Base-by-base conservation (phyloP, 2,797 vertebrate species). In the Sebastolobus altivelis region DNA sequence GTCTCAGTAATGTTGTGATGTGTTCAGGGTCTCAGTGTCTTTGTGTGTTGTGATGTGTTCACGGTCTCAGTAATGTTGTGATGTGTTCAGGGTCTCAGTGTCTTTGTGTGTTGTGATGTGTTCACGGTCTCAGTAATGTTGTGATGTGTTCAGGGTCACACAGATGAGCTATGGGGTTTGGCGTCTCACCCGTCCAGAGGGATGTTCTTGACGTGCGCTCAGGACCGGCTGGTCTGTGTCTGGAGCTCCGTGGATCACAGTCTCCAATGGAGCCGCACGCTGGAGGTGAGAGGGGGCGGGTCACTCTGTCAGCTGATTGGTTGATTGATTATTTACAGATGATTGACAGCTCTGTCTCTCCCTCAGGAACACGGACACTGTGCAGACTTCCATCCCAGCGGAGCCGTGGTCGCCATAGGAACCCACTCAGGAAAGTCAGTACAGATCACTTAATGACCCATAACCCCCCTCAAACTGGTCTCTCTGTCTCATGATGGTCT, bases 341-440 rank as follows among this genome's bases (percentile, higher is more conserved):
- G 79, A 65, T 16, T 74, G 65, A 65, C 75, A 6, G 43, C 29
- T 62, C 3, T 77, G 5, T 69, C 8, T 66, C 8, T 77, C 35
- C 25, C 46, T 29, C 93, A 99, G 98, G 98, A 99, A 84, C 97
- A 98, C 0, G 98, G 98, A 70, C 98, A 99, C 95, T 99, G 98
- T 88, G 98, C 98, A 43, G 98, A 99, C 88, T 99, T 99, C 93
- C 98, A 99, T 94, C 98, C 98, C 73, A 98, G 97, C 10, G 98
- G 98, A 85, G 95, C 96, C 0, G 98, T 99, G 84, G 98, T 99
- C 0, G 96, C 97, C 4, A 98, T 99, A 82, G 98, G 98, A 94
- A 99, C 98, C 0, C 97, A 99, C 93, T 98, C 97, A 56, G 98
- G 98, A 95, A 99, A 97, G 98, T 99, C 95, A 95, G 92, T 18